Percentiles rank a stretch among this genome's conserved stretches.
Conservation (phyloP, 2,888 invertebrate species). For the Habrosyne pyritoides region DNA sequence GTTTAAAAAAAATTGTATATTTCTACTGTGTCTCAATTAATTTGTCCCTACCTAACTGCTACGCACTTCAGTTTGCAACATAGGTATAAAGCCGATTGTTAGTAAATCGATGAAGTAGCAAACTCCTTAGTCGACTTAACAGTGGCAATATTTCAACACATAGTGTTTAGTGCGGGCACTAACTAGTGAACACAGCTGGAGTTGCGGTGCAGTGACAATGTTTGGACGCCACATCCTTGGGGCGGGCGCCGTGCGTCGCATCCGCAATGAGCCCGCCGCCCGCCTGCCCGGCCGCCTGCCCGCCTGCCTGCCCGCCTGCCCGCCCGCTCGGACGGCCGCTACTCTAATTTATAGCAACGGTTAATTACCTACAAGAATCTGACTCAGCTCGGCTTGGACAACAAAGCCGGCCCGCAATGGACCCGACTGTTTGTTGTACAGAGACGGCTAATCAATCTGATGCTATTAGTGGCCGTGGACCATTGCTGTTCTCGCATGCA, state of each 20-base stretch:
- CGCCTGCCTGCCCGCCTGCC: too few species aligned
- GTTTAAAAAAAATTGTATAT: too few species aligned
- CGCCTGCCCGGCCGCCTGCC: constrained; percentile 31
- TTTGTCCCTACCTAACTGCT: too few species aligned
- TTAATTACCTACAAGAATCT: constrained; percentile 76
- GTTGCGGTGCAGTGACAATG: constrained; percentile 73
- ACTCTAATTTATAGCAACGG: constrained; percentile 74
- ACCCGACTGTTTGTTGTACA: constrained; percentile 40
- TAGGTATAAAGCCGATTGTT: constrained; percentile 15
- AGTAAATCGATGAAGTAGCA: constrained; percentile 40
- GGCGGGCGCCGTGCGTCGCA: constrained; percentile 55
- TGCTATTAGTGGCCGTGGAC: constrained; percentile 25
- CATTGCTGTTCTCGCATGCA: neutral
- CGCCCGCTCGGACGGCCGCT: constrained; percentile 25
- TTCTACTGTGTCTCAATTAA: too few species aligned
- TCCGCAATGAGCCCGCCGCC: constrained; percentile 59
- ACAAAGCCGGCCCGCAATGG: constrained; percentile 43
- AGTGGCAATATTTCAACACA: constrained; percentile 63
- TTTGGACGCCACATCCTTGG: constrained; percentile 68
- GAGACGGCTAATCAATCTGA: constrained; percentile 41
- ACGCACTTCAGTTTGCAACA: too few species aligned
- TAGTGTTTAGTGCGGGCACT: constrained; percentile 62
- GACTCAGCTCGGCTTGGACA: constrained; percentile 51
- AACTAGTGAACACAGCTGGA: constrained; percentile 74
- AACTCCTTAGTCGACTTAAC: constrained; percentile 40